These are phyloP conservation scores for Brachionus sp. DNA, from an alignment of 1,140 invertebrate species.

Conservation along the genomic window DNA sequence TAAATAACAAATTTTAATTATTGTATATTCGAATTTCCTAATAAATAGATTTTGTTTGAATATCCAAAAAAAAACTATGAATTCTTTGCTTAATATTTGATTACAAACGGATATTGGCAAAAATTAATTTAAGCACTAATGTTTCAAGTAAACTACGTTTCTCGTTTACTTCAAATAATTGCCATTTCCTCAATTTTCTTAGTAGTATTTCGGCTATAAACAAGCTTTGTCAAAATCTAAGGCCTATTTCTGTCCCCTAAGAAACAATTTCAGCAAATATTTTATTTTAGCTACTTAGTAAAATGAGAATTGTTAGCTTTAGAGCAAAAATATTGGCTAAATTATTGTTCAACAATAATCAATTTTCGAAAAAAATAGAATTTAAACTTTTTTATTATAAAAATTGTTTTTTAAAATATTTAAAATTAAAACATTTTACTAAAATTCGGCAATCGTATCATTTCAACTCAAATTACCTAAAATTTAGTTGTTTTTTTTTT, in stretches of 20 bases:
- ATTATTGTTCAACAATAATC: not conserved
- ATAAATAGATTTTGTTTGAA: not conserved
- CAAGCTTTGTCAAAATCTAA: not conserved
- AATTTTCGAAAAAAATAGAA: not conserved
- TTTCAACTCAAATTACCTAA: not conserved
- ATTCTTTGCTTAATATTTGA: not conserved
- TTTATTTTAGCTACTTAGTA: not conserved
- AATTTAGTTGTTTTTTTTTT: not conserved
- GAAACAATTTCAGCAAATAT: slow-evolving; percentile 1
- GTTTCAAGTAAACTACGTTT: not conserved
- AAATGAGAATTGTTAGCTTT: not conserved
- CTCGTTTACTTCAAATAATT: not conserved
- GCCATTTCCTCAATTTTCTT: not conserved
- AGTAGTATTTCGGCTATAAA: not conserved
- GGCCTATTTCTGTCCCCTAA: not conserved
- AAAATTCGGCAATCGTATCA: not conserved
- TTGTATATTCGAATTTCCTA: not conserved
- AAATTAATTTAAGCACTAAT: not conserved
- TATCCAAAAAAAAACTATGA: not conserved
- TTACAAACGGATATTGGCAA: not conserved
- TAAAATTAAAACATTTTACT: not conserved
- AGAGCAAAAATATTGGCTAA: not conserved
- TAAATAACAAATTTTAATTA: not conserved
- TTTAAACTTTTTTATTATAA: not conserved
- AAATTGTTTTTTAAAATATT: not conserved